Evolutionary conservation across 2,797 vertebrate genomes (phyloP).

Genomic region (Sebastes hubbsi): DNA sequence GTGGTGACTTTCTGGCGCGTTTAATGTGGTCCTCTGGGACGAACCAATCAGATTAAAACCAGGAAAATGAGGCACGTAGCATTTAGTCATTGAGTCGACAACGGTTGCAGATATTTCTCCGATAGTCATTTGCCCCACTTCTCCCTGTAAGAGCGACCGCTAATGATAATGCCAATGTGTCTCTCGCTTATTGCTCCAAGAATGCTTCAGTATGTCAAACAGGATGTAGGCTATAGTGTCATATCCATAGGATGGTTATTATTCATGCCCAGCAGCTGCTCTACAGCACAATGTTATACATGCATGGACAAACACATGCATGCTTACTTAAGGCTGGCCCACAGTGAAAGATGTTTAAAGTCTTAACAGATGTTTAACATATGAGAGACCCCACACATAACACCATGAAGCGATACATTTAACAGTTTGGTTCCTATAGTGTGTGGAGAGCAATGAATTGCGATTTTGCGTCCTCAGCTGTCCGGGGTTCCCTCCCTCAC

Average conservation of each 20-base stretch:
- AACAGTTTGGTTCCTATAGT: too few species aligned
- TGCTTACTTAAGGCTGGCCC: too few species aligned
- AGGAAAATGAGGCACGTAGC: background rate
- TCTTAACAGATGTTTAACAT: too few species aligned
- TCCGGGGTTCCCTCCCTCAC: too few species aligned
- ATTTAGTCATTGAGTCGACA: background rate
- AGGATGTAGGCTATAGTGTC: background rate
- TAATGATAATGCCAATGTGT: background rate
- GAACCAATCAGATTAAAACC: background rate
- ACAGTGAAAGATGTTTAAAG: too few species aligned
- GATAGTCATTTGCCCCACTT: background rate
- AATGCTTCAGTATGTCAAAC: slow-evolving; percentile 4
- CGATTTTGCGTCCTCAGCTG: too few species aligned
- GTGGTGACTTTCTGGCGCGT: background rate
- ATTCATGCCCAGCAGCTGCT: slow-evolving; percentile 12
- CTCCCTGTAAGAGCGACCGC: background rate
- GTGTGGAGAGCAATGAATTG: too few species aligned
- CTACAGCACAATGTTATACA: background rate
- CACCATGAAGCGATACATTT: too few species aligned
- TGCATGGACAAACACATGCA: background rate
- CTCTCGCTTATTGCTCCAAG: background rate
- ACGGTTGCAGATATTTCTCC: background rate
- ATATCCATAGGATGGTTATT: background rate
- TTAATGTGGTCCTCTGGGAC: background rate
- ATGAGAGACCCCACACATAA: too few species aligned